Evolutionary conservation across 2,113 vertebrate species (phyloP).

Genomic region (Psittacara wagleri): DNA sequence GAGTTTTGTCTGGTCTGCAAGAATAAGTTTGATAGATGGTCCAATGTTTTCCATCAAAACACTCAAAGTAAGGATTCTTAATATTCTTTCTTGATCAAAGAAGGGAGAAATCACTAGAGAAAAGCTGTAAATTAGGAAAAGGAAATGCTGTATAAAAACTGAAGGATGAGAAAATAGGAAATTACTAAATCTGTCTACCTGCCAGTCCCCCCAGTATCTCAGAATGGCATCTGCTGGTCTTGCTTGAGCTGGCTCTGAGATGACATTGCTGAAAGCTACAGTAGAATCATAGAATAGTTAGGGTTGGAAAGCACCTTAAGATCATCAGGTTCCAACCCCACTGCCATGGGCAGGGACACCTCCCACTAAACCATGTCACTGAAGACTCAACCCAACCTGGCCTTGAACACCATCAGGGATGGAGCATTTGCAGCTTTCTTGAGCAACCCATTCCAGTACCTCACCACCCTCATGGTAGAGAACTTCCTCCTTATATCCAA

Average conservation of each 20-base stretch:
- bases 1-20: neutral
- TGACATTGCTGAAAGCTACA: neutral
- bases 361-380: neutral
- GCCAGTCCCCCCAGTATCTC: neutral
- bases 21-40: neutral
- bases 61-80: neutral
- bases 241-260: rapidly evolving
- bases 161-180: neutral
- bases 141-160: neutral
- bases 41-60: neutral
- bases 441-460: neutral
- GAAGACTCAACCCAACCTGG: neutral
- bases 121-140: neutral
- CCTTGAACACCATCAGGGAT: neutral
- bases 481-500: neutral
- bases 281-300: neutral
- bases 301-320: neutral
- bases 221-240: neutral
- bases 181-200: neutral
- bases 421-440: neutral
- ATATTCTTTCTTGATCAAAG: neutral
- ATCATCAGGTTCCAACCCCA: neutral
- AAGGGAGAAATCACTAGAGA: neutral
- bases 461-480: neutral
- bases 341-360: neutral